Conservation (phyloP, 2,113 vertebrate species). For the Neogobius melanostomus region DNA sequence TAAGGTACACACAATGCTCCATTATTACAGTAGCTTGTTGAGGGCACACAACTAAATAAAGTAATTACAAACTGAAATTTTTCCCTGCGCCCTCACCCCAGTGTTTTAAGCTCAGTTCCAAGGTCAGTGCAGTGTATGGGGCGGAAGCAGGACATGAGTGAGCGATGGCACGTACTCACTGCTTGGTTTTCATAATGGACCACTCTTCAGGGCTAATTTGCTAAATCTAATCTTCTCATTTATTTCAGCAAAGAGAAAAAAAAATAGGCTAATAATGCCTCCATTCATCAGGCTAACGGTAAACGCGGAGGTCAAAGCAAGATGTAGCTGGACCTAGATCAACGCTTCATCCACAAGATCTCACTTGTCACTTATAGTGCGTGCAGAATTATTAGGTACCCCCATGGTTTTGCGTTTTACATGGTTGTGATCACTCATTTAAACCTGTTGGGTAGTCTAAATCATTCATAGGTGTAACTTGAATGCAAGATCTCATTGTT, state of each 20-base stretch:
- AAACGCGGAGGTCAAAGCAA: conserved; percentile 51
- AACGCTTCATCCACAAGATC: conserved; percentile 26
- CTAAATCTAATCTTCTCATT: conserved; percentile 57
- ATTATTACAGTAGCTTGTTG: too few species aligned
- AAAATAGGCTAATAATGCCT: conserved; percentile 43
- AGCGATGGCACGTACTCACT: conserved; percentile 21
- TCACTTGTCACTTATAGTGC: conserved; percentile 4
- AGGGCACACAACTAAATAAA: too few species aligned
- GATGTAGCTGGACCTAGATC: conserved; percentile 35
- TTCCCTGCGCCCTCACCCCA: neutral
- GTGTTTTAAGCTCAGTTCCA: conserved; percentile 11
- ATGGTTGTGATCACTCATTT: too few species aligned
- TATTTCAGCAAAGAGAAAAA: conserved; percentile 38
- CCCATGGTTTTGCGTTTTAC: too few species aligned
- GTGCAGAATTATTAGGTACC: too few species aligned
- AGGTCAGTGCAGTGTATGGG: conserved; percentile 26
- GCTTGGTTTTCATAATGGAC: conserved; percentile 54
- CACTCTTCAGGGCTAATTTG: conserved; percentile 62
- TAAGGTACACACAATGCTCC: too few species aligned
- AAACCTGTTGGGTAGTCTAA: too few species aligned
- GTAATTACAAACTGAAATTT: too few species aligned
- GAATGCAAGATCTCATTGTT: too few species aligned
- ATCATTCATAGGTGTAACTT: too few species aligned
- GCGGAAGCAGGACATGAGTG: conserved; percentile 20
- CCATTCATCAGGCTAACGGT: conserved; percentile 49